These are phyloP conservation scores for Anarrhichthys ocellatus DNA, from an alignment of 2,113 vertebrate genomes.

Conservation along the genomic window DNA sequence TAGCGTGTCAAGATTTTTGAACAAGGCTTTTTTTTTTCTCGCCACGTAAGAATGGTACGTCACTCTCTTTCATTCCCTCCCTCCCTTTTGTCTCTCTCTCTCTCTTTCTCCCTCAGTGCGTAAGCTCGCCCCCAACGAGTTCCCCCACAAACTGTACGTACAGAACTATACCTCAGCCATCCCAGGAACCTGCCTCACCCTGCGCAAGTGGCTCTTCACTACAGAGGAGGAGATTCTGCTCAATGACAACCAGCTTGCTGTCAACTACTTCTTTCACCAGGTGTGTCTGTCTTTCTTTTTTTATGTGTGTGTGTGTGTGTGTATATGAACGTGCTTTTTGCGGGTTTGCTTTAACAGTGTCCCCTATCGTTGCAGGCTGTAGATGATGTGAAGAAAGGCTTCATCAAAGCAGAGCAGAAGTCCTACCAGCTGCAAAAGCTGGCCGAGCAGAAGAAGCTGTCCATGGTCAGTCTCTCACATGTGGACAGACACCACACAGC, in stretches of 20 bases:
- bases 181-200: slow-evolving; percentile 93
- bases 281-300: slow-evolving; percentile 54
- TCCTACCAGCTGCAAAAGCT: slow-evolving; percentile 96
- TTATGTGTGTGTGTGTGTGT: neutral
- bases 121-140: slow-evolving; percentile 96
- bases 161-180: slow-evolving; percentile 98
- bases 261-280: slow-evolving; percentile 97
- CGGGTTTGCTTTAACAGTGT: neutral
- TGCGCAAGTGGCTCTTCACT: slow-evolving; percentile 97
- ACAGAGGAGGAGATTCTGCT: slow-evolving; percentile 93
- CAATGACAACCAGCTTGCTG: slow-evolving; percentile 92
- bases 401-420: slow-evolving; percentile 94
- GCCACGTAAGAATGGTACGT: neutral
- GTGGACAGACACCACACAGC: neutral
- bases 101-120: slow-evolving; percentile 83
- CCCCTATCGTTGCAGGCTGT: slow-evolving; percentile 83
- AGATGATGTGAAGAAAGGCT: slow-evolving; percentile 94
- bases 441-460: slow-evolving; percentile 94
- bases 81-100: neutral
- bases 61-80: no score
- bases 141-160: slow-evolving; percentile 97
- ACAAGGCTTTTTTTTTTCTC: neutral
- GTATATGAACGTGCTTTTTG: neutral
- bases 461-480: slow-evolving; percentile 85
- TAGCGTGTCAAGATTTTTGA: neutral